phyloP scores from a whole-genome alignment of 2,888 invertebrate species.

The Calameuta idolon region DNA sequence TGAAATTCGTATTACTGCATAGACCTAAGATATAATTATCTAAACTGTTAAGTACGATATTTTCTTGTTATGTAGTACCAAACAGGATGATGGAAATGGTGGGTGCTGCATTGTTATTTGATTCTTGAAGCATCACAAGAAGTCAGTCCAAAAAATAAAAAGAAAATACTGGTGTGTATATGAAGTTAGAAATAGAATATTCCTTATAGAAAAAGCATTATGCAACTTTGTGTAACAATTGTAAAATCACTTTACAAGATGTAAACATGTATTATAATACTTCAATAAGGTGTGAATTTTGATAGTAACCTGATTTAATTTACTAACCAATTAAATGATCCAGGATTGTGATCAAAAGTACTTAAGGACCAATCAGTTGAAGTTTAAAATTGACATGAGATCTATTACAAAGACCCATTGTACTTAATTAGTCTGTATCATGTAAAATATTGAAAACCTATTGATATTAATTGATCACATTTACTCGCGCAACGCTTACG shows the following conservation, averaged over 20 bases:
- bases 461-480: slow-evolving; percentile 23
- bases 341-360: slow-evolving; percentile 22
- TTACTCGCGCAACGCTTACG: neutral
- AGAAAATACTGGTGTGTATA: neutral
- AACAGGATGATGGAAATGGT: neutral
- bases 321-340: slow-evolving; percentile 18
- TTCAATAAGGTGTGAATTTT: neutral
- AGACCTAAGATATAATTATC: neutral
- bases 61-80: slow-evolving; percentile 5
- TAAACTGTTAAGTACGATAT: slow-evolving; percentile 7
- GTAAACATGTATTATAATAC: slow-evolving; percentile 1
- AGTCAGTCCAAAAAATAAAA: neutral
- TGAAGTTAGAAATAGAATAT: neutral
- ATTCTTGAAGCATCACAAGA: slow-evolving; percentile 3
- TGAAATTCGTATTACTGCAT: neutral
- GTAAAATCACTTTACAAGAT: slow-evolving; percentile 1
- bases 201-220: slow-evolving; percentile 9
- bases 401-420: slow-evolving; percentile 16
- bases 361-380: slow-evolving; percentile 21
- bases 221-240: slow-evolving; percentile 7
- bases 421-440: slow-evolving; percentile 31
- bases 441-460: slow-evolving; percentile 27
- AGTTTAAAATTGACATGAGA: neutral
- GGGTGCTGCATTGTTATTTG: slow-evolving; percentile 13
- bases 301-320: slow-evolving; percentile 14